phyloP scores from a whole-genome alignment of 1,140 invertebrate species.

The Chymomyza costata region DNA sequence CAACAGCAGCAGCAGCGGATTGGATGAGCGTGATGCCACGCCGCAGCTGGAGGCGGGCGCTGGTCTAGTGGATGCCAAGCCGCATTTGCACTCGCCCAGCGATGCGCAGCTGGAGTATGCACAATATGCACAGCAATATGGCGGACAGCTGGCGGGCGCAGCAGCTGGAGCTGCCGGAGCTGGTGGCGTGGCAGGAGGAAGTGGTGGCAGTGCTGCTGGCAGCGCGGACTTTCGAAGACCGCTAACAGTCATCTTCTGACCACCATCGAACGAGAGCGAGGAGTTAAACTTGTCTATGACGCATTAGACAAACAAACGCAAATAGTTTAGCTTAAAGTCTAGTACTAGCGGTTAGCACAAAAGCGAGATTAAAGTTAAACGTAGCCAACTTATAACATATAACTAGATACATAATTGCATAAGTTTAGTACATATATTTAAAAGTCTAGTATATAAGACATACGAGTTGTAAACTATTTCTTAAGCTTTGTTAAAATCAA shows the following conservation, averaged over 20 bases:
- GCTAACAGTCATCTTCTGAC: conserved; percentile 91
- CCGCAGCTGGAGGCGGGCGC: conserved; percentile 64
- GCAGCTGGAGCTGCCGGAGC: conserved; percentile 34
- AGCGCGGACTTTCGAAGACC: conserved; percentile 86
- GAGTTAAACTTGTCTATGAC: conserved; percentile 73
- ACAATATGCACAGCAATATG: conserved; percentile 74
- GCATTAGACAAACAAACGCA: conserved; percentile 36
- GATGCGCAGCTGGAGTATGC: conserved; percentile 68
- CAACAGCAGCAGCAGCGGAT: conserved; percentile 62
- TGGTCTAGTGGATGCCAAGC: conserved; percentile 48
- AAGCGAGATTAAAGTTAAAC: conserved; percentile 67
- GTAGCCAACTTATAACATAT: conserved; percentile 53
- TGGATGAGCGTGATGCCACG: conserved; percentile 67
- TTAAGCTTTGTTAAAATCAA: conserved; percentile 45
- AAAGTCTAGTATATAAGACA: no score
- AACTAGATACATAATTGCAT: no score
- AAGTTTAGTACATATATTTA: no score
- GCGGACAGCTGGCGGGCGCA: conserved; percentile 54
- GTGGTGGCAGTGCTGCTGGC: conserved; percentile 57
- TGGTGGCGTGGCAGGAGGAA: conserved; percentile 66
- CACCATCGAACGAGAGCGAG: conserved; percentile 75
- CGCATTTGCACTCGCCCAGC: conserved; percentile 66
- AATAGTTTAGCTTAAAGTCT: conserved; percentile 3
- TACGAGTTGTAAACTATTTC: conserved; percentile 56
- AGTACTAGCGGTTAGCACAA: neutral